These are phyloP conservation scores for Catharus minimus DNA, from an alignment of 2,113 vertebrate genomes.

Conservation along the genomic window DNA sequence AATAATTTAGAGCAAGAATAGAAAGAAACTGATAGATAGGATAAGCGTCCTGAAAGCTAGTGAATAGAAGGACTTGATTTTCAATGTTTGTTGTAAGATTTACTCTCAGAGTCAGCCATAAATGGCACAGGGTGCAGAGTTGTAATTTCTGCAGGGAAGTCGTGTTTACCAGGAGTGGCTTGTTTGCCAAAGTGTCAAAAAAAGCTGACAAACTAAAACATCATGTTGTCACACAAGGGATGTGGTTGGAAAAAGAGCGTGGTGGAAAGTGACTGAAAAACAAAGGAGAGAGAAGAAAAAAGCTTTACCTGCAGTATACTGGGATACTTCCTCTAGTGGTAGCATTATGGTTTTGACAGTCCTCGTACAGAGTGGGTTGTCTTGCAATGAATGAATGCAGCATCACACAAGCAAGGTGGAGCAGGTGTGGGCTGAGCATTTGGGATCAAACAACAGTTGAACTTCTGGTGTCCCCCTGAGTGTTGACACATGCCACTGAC, in stretches of 20 bases:
- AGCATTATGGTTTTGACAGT: not conserved
- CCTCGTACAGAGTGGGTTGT: accelerated
- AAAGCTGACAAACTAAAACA: conserved; percentile 4
- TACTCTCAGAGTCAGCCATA: not conserved
- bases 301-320: not conserved
- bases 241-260: not conserved
- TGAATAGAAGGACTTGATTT: not conserved
- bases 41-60: not conserved
- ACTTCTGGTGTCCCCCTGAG: not conserved
- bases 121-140: not conserved
- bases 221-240: not conserved
- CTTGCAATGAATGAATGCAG: not conserved
- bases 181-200: not conserved
- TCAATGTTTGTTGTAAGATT: not conserved
- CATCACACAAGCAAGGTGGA: not conserved
- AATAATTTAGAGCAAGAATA: not conserved
- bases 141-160: not conserved
- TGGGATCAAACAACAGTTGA: not conserved
- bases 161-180: not conserved
- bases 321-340: not conserved
- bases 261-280: not conserved
- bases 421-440: not conserved
- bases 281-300: not conserved
- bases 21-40: not conserved
- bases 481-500: not conserved